phyloP scores from a whole-genome alignment of 2,888 invertebrate genomes.

The Halictus quadricinctus region DNA sequence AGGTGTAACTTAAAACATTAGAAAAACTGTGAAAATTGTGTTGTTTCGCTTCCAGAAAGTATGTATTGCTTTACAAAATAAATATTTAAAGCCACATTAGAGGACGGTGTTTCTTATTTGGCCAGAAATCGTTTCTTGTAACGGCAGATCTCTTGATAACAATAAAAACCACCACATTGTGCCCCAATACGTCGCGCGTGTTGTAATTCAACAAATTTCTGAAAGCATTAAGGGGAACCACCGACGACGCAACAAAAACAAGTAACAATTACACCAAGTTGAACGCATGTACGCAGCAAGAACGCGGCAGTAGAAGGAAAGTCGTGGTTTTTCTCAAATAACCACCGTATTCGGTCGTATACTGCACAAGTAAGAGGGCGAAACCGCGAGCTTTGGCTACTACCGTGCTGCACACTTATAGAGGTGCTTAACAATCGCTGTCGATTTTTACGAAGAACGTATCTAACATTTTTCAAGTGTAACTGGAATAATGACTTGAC shows the following conservation, averaged over 20 bases:
- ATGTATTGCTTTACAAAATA: background rate
- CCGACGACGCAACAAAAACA: slow-evolving; percentile 27
- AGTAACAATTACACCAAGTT: slow-evolving; percentile 42
- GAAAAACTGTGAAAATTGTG: background rate
- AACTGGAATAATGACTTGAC: background rate
- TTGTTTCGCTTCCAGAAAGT: background rate
- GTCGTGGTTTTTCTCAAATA: slow-evolving; percentile 31
- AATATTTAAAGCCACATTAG: background rate
- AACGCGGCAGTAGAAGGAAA: slow-evolving; percentile 56
- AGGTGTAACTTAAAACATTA: too few species aligned
- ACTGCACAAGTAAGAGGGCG: slow-evolving; percentile 35
- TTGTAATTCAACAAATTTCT: slow-evolving; percentile 49
- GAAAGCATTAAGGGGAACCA: slow-evolving; percentile 48
- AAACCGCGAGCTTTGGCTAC: slow-evolving; percentile 39
- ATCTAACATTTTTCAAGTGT: background rate
- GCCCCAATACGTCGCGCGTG: slow-evolving; percentile 21
- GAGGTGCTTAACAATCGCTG: background rate
- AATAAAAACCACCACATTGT: slow-evolving; percentile 32
- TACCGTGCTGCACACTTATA: background rate
- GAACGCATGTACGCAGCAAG: slow-evolving; percentile 40
- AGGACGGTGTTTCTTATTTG: background rate
- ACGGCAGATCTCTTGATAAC: background rate
- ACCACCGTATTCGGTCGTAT: slow-evolving; percentile 51
- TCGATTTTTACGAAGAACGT: background rate
- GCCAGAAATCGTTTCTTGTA: background rate